These are phyloP conservation scores for Sapayoa aenigma DNA, from an alignment of 2,113 vertebrate species.

Conservation along the genomic window DNA sequence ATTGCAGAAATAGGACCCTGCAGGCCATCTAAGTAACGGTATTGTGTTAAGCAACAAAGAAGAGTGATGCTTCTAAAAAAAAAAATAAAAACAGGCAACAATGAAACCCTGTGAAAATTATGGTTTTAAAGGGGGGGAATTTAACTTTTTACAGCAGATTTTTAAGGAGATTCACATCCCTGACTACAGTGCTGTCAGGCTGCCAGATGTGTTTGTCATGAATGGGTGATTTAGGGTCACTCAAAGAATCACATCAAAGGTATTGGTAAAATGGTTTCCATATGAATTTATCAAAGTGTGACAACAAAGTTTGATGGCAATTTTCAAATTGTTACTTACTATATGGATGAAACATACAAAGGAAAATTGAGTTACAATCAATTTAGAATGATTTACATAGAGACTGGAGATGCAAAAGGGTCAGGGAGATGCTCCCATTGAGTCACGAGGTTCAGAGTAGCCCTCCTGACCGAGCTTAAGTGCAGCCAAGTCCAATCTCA, in stretches of 20 bases:
- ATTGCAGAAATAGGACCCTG: slow-evolving; percentile 7
- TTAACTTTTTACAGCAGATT: not conserved
- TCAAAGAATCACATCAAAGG: not conserved
- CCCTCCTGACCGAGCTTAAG: not conserved
- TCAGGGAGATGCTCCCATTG: not conserved
- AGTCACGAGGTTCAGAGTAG: not conserved
- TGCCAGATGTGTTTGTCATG: not conserved
- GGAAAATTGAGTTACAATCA: not conserved
- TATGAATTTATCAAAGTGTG: not conserved
- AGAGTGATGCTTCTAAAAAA: not conserved
- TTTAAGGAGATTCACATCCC: not conserved
- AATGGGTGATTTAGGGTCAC: not conserved
- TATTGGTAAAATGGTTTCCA: not conserved
- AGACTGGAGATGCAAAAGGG: not conserved
- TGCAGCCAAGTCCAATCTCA: not conserved
- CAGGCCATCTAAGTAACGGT: not conserved
- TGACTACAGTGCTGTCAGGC: not conserved
- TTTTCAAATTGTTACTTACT: not conserved
- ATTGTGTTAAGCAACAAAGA: not conserved
- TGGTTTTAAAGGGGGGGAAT: not conserved
- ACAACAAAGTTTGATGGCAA: not conserved
- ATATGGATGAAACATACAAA: not conserved
- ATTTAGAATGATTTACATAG: not conserved
- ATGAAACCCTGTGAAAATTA: not conserved
- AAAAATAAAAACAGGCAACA: not conserved